phyloP scores from a whole-genome alignment of 2,888 invertebrate genomes.

The Encarsia formosa region DNA sequence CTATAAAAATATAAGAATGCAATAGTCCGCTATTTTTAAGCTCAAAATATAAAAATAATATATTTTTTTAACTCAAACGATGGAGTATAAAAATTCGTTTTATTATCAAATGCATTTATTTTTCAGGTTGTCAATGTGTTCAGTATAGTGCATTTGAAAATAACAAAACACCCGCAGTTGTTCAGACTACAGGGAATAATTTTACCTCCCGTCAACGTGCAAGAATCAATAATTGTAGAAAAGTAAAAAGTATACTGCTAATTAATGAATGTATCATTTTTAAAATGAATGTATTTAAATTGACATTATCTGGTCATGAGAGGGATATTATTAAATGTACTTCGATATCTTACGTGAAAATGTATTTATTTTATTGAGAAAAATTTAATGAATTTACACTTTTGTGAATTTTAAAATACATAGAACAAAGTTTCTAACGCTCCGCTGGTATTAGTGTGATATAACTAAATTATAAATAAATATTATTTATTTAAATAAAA shows the following conservation, averaged over 20 bases:
- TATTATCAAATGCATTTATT: too few relatives aligned
- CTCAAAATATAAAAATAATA: background rate
- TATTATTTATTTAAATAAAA: constrained; percentile 15
- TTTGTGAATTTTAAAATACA: constrained; percentile 12
- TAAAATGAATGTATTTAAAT: background rate
- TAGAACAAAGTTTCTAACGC: constrained; percentile 7
- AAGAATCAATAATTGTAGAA: background rate
- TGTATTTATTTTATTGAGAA: constrained; percentile 25
- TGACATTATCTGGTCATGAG: background rate
- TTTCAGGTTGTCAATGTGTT: constrained; percentile 41
- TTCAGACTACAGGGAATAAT: constrained; percentile 33
- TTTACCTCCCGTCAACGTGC: constrained; percentile 26
- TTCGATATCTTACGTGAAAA: constrained; percentile 3
- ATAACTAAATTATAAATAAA: constrained; percentile 17
- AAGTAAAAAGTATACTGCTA: background rate
- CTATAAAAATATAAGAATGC: too few relatives aligned
- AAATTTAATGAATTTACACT: constrained; percentile 13
- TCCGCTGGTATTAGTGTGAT: constrained; percentile 8
- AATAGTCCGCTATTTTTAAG: too few relatives aligned
- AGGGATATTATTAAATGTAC: background rate
- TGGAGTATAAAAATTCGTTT: too few relatives aligned
- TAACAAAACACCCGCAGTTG: constrained; percentile 36
- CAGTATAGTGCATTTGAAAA: constrained; percentile 35
- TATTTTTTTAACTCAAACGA: background rate
- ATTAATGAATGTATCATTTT: too few relatives aligned